phyloP scores from a whole-genome alignment of 2,888 invertebrate genomes.

The Drosophila atripex region DNA sequence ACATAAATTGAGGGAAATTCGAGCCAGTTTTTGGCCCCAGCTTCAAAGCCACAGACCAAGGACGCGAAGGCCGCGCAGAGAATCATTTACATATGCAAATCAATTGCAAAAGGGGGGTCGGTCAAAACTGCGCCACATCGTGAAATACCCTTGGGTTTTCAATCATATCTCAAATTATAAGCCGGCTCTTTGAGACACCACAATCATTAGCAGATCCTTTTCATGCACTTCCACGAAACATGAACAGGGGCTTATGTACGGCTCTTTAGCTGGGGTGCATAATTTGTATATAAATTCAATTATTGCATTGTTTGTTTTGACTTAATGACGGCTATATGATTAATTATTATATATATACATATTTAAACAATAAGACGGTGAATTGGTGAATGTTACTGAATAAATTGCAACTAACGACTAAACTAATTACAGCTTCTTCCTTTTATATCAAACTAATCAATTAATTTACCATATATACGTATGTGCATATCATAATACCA shows the following conservation, averaged over 20 bases:
- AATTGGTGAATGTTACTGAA: background rate
- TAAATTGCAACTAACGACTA: background rate
- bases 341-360: background rate
- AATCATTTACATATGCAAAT: conserved; percentile 73
- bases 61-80: conserved; percentile 25
- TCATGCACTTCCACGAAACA: conserved; percentile 46
- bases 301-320: conserved; percentile 59
- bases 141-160: conserved; percentile 74
- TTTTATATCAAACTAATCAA: no score
- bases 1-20: conserved; percentile 71
- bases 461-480: no score
- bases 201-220: conserved; percentile 62
- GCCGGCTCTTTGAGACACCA: conserved; percentile 62
- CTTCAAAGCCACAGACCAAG: conserved; percentile 18
- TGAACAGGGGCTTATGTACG: conserved; percentile 42
- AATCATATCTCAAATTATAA: conserved; percentile 77
- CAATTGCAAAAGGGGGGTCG: conserved; percentile 33
- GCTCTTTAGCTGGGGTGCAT: conserved; percentile 47
- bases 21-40: conserved; percentile 7
- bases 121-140: conserved; percentile 22
- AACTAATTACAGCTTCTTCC: no score
- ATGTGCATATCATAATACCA: no score
- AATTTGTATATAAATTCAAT: conserved; percentile 65
- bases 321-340: conserved; percentile 5
- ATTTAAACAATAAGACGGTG: background rate